Conservation (phyloP, 2,113 vertebrate genomes). For the Kryptolebias marmoratus region DNA sequence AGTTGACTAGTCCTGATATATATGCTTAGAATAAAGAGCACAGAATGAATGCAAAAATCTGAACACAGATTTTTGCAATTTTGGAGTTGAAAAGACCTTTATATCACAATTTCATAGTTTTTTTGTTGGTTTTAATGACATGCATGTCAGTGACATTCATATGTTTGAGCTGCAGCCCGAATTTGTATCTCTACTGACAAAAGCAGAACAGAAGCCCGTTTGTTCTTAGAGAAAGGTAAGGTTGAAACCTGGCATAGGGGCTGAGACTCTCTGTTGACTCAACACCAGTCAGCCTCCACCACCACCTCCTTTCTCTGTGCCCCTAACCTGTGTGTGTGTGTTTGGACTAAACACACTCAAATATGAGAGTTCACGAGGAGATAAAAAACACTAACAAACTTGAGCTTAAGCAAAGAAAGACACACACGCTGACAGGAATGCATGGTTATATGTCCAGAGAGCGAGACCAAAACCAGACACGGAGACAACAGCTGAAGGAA, state of each 20-base stretch:
- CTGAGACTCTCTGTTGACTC: constrained; percentile 45
- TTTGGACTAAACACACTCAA: constrained; percentile 1
- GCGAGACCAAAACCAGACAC: too few species aligned
- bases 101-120: too few species aligned
- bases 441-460: too few species aligned
- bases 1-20: too few species aligned
- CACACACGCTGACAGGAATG: too few species aligned
- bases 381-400: constrained; percentile 18
- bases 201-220: constrained; percentile 54
- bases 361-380: constrained; percentile 10
- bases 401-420: too few species aligned
- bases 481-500: too few species aligned
- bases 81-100: too few species aligned
- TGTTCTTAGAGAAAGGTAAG: constrained; percentile 56
- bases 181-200: constrained; percentile 5
- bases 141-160: not conserved
- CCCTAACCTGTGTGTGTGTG: not conserved
- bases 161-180: not conserved
- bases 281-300: constrained; percentile 3
- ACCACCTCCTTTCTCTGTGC: not conserved
- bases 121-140: too few species aligned
- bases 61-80: too few species aligned
- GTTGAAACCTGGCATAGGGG: constrained; percentile 65
- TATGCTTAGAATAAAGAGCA: too few species aligned
- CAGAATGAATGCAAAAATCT: too few species aligned